phyloP scores from a whole-genome alignment of 2,113 vertebrate species.

The Microtus pennsylvanicus region DNA sequence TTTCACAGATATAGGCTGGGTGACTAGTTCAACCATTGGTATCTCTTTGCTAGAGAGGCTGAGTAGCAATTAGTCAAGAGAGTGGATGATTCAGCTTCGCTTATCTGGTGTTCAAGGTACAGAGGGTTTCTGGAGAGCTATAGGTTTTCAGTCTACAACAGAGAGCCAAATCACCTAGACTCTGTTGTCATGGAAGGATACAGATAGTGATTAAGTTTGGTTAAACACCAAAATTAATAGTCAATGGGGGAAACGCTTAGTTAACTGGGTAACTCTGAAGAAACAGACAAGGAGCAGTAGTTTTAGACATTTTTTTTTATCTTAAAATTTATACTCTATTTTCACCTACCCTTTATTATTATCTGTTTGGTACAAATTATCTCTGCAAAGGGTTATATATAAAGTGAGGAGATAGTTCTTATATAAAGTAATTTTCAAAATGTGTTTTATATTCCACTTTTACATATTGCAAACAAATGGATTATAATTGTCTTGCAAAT shows the following conservation, averaged over 20 bases:
- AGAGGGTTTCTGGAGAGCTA: neutral
- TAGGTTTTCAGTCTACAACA: no score
- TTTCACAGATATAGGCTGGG: neutral
- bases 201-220: neutral
- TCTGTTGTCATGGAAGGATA: neutral
- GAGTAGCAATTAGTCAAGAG: neutral
- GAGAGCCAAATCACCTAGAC: no score
- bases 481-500: neutral
- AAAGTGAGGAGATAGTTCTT: neutral
- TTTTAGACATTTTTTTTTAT: neutral
- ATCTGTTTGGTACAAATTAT: neutral
- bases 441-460: neutral
- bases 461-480: neutral
- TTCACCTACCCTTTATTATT: neutral
- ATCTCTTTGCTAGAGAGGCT: neutral
- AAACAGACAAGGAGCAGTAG: neutral
- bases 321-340: neutral
- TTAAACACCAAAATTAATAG: neutral
- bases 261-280: neutral
- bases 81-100: no score
- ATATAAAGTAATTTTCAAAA: neutral
- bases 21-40: neutral
- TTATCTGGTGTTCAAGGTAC: neutral
- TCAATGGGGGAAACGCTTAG: neutral
- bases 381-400: fast-evolving